Evolutionary conservation across 64 coral and sea anemone genomes (phyloP), one percentile per base, ranked within the genome.

Genomic region (Stylophora pistillata): DNA sequence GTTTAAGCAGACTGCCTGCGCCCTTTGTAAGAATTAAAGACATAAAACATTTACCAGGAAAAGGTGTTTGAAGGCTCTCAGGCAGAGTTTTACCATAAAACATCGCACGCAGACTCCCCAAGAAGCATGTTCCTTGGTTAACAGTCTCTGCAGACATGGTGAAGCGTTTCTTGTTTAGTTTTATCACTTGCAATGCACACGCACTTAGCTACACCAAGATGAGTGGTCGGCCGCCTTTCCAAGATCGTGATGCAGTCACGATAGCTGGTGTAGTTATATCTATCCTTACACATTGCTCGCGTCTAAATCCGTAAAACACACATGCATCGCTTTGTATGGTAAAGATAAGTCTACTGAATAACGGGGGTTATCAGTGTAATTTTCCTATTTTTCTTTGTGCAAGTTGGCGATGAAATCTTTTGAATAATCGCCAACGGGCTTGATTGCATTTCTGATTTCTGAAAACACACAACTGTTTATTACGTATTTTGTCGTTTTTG

Each of bases 391-490:
- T 86, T 71, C 91, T 89, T 97, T 96, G 95, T 93, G 82, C 93
- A 93, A 70, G 88, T 74, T 93, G 81, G 91, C 88, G 90, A 97
- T 93, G 95, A 97, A 90, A 97, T 97, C 91, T 95, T 58, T 72
- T 90, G 79, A 90, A 92, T 93, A 93, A 97, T 97, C 95, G 85
- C 91, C 72, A 71, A 72, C 86, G 93, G 86, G 74, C 57, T 23
- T 93, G 90, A 97, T 93, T 79, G 82, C 71, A 82, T 79, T 87
- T 57, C 74, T 77, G 87, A 91, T 96, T 88, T 93, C 79, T 89
- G 89, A 93, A 96, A 89, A 96, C 86, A 96, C 91, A 73, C 71
- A 81, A 96, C 82, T 93, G 91, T 96, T 90, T 96, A 90, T 87
- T 89, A 59, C 95, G 73, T 61, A 71, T 78, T 91, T 72, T 7